These are phyloP conservation scores for Pocota personata DNA, from an alignment of 2,888 invertebrate species.

Conservation along the genomic window DNA sequence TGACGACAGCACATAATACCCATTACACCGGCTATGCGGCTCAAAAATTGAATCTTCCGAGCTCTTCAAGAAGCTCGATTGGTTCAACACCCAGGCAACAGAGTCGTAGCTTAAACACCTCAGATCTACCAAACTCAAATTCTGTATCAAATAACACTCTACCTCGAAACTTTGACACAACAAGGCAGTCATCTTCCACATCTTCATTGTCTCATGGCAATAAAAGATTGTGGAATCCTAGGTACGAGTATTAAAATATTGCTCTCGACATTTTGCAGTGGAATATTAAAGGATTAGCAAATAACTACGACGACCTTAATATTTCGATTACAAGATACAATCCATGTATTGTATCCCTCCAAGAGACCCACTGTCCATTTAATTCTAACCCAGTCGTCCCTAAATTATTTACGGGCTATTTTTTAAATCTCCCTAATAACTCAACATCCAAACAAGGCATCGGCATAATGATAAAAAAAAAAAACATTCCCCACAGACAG, in stretches of 20 bases:
- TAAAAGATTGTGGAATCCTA: too few species aligned
- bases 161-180: background rate
- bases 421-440: background rate
- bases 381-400: background rate
- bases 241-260: too few species aligned
- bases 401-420: background rate
- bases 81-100: background rate
- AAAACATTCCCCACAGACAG: too few species aligned
- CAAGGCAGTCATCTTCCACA: background rate
- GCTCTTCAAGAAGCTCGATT: background rate
- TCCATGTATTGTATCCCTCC: constrained; percentile 8
- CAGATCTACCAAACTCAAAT: background rate
- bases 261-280: too few species aligned
- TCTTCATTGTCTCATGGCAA: background rate
- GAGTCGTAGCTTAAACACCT: background rate
- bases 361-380: constrained; percentile 14
- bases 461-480: background rate
- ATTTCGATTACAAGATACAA: background rate
- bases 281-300: background rate
- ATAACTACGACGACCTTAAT: constrained; percentile 12
- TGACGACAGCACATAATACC: too few species aligned
- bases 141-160: background rate
- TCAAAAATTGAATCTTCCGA: background rate
- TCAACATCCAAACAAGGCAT: background rate
- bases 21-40: background rate